Conservation (phyloP, 2,797 vertebrate genomes). For the Pipistrellus pipistrellus region DNA sequence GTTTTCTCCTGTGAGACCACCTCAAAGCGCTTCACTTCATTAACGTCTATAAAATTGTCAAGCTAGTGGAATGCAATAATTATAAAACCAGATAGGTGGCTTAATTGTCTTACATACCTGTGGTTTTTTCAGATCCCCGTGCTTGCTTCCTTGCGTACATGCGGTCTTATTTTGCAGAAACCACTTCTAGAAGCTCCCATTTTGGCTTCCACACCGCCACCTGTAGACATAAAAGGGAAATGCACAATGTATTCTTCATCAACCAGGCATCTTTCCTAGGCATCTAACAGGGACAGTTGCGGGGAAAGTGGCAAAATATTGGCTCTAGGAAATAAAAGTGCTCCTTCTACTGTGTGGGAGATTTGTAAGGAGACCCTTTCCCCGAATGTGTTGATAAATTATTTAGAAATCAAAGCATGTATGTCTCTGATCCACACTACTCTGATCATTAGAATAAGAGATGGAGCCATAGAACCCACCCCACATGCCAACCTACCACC, state of each 20-base stretch:
- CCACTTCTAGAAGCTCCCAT: conserved; percentile 85
- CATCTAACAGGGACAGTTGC: conserved; percentile 21
- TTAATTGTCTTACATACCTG: conserved; percentile 88
- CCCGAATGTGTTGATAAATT: not conserved
- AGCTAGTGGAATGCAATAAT: conserved; percentile 73
- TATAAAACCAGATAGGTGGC: conserved; percentile 58
- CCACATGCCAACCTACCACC: not conserved
- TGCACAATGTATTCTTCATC: conserved; percentile 82
- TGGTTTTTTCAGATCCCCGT: conserved; percentile 87
- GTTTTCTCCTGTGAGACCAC: conserved; percentile 30
- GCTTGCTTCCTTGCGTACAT: conserved; percentile 87
- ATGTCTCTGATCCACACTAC: not conserved
- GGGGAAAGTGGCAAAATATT: conserved; percentile 43
- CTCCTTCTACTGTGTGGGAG: not conserved
- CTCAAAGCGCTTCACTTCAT: conserved; percentile 62
- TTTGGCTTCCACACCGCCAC: conserved; percentile 90
- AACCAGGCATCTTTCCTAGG: conserved; percentile 46
- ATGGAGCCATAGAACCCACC: conserved; percentile 8
- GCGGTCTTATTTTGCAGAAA: conserved; percentile 83
- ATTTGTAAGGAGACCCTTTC: not conserved
- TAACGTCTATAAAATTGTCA: conserved; percentile 59
- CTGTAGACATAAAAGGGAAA: conserved; percentile 89
- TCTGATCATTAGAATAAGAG: conserved; percentile 29
- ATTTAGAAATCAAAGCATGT: conserved; percentile 44
- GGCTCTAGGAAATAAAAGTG: conserved; percentile 43